phyloP scores from a whole-genome alignment of 2,888 invertebrate species.

The Desoria tigrina region DNA sequence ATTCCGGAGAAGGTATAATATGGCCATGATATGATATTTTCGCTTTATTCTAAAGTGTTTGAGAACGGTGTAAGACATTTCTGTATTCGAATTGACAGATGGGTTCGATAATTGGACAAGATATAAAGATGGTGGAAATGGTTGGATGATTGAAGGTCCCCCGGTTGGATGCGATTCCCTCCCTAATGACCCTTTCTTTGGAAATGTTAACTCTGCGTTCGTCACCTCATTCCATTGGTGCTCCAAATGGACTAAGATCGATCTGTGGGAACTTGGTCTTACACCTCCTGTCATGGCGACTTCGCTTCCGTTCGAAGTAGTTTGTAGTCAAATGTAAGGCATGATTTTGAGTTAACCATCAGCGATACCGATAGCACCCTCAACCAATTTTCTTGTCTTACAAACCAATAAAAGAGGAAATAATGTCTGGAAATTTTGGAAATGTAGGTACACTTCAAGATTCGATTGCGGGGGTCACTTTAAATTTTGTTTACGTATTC shows the following conservation, averaged over 20 bases:
- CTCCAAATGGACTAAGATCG: slow-evolving; percentile 33
- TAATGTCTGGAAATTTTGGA: not conserved
- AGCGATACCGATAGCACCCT: not conserved
- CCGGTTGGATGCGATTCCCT: slow-evolving; percentile 27
- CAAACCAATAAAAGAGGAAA: too few species aligned
- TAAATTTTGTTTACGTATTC: slow-evolving; percentile 26
- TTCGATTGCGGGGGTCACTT: slow-evolving; percentile 42
- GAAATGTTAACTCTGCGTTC: slow-evolving; percentile 26
- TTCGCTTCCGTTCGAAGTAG: slow-evolving; percentile 40
- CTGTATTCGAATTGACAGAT: not conserved
- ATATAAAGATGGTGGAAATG: slow-evolving; percentile 28
- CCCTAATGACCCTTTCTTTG: slow-evolving; percentile 28
- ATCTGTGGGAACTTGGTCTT: slow-evolving; percentile 39
- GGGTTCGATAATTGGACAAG: slow-evolving; percentile 29
- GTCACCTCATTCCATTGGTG: slow-evolving; percentile 35
- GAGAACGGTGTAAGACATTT: slow-evolving; percentile 5
- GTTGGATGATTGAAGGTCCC: slow-evolving; percentile 26
- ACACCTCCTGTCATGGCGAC: slow-evolving; percentile 40
- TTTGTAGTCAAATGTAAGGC: slow-evolving; percentile 37
- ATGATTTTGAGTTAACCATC: too few species aligned
- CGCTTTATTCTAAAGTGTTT: too few species aligned
- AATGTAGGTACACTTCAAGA: slow-evolving; percentile 35
- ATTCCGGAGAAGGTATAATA: slow-evolving; percentile 34
- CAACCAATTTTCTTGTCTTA: not conserved
- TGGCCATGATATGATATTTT: not conserved